Evolutionary conservation across 2,888 invertebrate species (phyloP).

Genomic region (Aporophyla nigra): DNA sequence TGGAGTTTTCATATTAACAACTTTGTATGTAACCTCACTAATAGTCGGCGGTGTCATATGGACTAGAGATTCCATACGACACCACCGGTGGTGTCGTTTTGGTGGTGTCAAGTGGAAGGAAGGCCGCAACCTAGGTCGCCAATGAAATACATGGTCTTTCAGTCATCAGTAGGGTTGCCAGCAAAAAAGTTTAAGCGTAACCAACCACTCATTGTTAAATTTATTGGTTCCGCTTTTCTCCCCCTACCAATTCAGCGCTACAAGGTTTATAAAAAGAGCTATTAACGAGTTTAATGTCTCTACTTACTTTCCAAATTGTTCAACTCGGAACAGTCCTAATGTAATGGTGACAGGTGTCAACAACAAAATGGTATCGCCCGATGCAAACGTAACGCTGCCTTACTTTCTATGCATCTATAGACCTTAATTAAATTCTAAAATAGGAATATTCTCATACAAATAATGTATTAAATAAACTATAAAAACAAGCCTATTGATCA

Average conservation of each 20-base stretch:
- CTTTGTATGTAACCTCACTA: too few relatives aligned
- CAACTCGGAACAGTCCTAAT: not conserved
- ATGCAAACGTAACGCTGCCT: too few relatives aligned
- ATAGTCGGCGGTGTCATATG: too few relatives aligned
- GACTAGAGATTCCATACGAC: too few relatives aligned
- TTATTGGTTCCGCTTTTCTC: not conserved
- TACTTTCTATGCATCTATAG: not conserved
- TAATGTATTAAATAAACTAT: slow-evolving; percentile 62
- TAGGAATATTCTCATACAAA: slow-evolving; percentile 30
- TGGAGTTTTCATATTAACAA: too few relatives aligned
- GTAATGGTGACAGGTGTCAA: not conserved
- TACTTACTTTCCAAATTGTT: not conserved
- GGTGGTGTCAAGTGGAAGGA: too few relatives aligned
- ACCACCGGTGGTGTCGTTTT: too few relatives aligned
- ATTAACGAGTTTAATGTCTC: too few relatives aligned
- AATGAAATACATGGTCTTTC: not conserved
- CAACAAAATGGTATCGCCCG: not conserved
- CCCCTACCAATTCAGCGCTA: not conserved
- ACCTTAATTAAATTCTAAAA: not conserved
- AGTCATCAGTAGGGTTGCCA: not conserved
- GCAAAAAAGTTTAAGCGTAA: not conserved
- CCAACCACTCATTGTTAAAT: not conserved
- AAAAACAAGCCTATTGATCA: slow-evolving; percentile 62
- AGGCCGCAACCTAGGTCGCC: not conserved
- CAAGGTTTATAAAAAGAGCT: not conserved